Evolutionary conservation across 35 echinoderm and acorn worm genomes (phyloP).

Genomic region (Strongylocentrotus purpuratus): DNA sequence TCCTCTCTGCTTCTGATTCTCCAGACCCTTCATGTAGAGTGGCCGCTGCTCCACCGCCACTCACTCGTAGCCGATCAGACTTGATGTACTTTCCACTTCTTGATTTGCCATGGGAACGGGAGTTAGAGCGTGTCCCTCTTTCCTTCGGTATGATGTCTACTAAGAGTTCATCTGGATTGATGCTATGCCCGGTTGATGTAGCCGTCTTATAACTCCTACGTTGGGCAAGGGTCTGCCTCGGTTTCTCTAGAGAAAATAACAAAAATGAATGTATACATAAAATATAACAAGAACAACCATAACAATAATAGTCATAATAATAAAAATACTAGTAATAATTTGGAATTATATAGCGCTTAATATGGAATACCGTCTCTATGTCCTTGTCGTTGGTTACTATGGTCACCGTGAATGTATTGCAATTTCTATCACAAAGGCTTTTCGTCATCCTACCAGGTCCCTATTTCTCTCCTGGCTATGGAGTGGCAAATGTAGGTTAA

Average conservation of each 20-base stretch:
- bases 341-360: too few species aligned
- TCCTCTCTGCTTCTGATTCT: constrained; percentile 37
- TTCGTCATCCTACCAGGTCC: too few species aligned
- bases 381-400: too few species aligned
- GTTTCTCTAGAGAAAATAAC: neutral
- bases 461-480: too few species aligned
- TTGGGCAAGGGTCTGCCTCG: neutral
- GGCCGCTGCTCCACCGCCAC: neutral
- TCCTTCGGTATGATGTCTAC: neutral
- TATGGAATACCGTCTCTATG: too few species aligned
- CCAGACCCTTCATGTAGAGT: constrained; percentile 3
- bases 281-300: too few species aligned
- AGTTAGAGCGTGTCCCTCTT: neutral
- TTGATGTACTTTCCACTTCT: constrained; percentile 5
- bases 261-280: neutral
- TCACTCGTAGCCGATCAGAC: neutral
- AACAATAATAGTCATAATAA: too few species aligned
- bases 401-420: too few species aligned
- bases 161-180: neutral
- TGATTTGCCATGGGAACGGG: constrained; percentile 25
- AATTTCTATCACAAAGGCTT: too few species aligned
- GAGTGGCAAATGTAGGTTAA: too few species aligned
- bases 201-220: constrained; percentile 16
- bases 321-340: too few species aligned
- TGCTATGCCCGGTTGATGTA: constrained; percentile 8